Evolutionary conservation across 2,888 invertebrate species (phyloP).

Genomic region (Cryptophagus acutangulus): DNA sequence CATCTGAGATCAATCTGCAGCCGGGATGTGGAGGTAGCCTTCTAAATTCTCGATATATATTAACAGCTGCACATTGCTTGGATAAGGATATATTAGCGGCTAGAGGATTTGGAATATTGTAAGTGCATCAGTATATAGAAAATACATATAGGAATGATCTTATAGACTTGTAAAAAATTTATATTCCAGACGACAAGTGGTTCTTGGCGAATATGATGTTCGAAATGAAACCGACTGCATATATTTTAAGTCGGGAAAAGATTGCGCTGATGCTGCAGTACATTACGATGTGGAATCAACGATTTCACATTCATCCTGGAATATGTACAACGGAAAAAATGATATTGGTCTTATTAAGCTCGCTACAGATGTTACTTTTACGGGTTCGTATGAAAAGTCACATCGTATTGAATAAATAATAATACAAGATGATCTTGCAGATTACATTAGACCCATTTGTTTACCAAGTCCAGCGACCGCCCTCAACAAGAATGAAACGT

Average conservation of each 20-base stretch:
- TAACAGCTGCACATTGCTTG: constrained; percentile 46
- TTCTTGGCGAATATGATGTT: constrained; percentile 64
- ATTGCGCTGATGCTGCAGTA: constrained; percentile 32
- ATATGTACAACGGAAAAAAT: constrained; percentile 13
- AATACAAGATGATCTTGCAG: constrained; percentile 15
- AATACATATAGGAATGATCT: neutral
- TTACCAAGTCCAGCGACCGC: constrained; percentile 23
- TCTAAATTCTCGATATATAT: constrained; percentile 38
- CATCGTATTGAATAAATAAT: neutral
- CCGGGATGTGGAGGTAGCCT: constrained; percentile 43
- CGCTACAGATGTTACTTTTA: constrained; percentile 29
- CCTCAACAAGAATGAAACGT: constrained; percentile 27
- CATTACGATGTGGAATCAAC: constrained; percentile 21
- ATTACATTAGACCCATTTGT: constrained; percentile 36
- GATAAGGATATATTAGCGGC: constrained; percentile 23
- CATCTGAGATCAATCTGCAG: constrained; percentile 10
- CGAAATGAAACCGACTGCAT: constrained; percentile 58
- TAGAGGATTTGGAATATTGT: constrained; percentile 30
- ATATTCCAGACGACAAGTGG: constrained; percentile 49
- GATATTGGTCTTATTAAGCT: constrained; percentile 41
- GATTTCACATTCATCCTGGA: constrained; percentile 19
- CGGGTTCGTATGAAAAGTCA: constrained; percentile 25
- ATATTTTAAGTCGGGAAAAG: constrained; percentile 22
- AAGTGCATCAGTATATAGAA: constrained; percentile 17
- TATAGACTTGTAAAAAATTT: neutral